Base-by-base conservation (phyloP, 2,888 invertebrate genomes). In the Drosophila greeni region DNA sequence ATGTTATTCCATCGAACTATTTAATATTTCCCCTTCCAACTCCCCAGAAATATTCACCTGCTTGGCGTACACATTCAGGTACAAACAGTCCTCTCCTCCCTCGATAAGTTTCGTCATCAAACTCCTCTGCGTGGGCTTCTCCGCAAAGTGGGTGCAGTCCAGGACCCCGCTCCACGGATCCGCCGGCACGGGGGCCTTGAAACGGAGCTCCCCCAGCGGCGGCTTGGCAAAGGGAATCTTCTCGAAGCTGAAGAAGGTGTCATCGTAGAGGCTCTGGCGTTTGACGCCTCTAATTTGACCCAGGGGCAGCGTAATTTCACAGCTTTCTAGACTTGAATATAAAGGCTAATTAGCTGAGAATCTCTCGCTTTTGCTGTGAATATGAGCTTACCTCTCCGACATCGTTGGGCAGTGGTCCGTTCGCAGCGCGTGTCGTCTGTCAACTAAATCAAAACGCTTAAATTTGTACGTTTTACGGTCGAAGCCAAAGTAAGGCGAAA, bases 41-140 rank as follows among this genome's bases (percentile, higher is more conserved):
- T 40, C 40, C 0, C 8, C 1, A 14, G 23, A 14, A n/a, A 23
- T 40, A 34, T 26, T 76, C 70, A 88, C 87, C 72, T 80, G 70
- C 31, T 87, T 88, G n/a, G 83, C 72, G 51, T 85, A 89, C 3
- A 91, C 88, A 82, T 90, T 91, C 20, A 91, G 75, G 77, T 90
- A 89, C 9, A 91, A 78, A 69, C 91, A 91, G 73, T 91, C 90
- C 77, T 91, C 91, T 29, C 80, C 74, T 3, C 91, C 91, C 5
- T 68, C 75, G 6, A 86, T 54, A 5, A 23, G 4, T 11, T 88
- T 81, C 1, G 86, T 77, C 6, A 80, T 34, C 0, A 74, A 5
- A 51, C 82, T 78, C 39, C 74, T 82, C 54, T 90, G 89, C 9
- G 87, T 73, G 4, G 87, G 88, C 56, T 85, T 78, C 3, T 77